Percentiles rank a stretch among this genome's conserved stretches.
Conservation (phyloP, 2,113 vertebrate species). For the Kryptolebias marmoratus region DNA sequence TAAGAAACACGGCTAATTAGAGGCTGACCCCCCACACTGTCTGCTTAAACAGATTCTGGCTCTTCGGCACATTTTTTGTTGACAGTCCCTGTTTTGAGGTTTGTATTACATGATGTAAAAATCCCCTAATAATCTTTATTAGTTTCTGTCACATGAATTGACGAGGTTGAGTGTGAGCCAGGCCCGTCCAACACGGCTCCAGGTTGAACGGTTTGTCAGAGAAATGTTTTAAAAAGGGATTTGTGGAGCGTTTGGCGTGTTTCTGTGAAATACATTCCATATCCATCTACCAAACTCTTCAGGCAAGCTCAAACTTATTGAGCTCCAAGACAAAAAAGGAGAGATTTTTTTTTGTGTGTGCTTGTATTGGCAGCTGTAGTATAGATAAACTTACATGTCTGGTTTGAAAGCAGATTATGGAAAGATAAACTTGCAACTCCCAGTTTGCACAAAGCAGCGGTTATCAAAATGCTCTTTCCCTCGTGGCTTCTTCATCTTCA, state of each 20-base stretch:
- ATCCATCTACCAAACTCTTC: slow-evolving; percentile 28
- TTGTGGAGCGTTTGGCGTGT: slow-evolving; percentile 9
- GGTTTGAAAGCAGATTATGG: slow-evolving; percentile 4
- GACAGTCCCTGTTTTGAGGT: background rate
- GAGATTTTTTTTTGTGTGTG: slow-evolving; percentile 6
- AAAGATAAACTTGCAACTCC: background rate
- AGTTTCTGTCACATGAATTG: slow-evolving; percentile 6
- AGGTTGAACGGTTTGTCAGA: slow-evolving; percentile 28
- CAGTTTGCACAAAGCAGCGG: slow-evolving; percentile 1
- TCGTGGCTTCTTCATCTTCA: background rate
- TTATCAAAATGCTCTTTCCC: background rate
- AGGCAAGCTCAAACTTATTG: slow-evolving; percentile 49
- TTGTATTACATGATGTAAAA: slow-evolving; percentile 15
- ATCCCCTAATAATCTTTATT: slow-evolving; percentile 25
- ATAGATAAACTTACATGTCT: slow-evolving; percentile 22
- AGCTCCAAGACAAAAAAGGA: background rate
- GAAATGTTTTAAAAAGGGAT: slow-evolving; percentile 33
- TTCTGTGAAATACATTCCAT: slow-evolving; percentile 32
- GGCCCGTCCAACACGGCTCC: slow-evolving; percentile 17
- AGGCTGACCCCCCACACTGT: background rate
- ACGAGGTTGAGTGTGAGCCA: slow-evolving; percentile 1
- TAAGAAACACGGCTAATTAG: background rate
- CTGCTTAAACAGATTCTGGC: background rate
- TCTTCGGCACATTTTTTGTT: background rate
- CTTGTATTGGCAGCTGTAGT: slow-evolving; percentile 24